Percentiles rank a stretch among this genome's conserved stretches.
Conservation (phyloP, 2,113 vertebrate genomes). For the Laterallus jamaicensis region DNA sequence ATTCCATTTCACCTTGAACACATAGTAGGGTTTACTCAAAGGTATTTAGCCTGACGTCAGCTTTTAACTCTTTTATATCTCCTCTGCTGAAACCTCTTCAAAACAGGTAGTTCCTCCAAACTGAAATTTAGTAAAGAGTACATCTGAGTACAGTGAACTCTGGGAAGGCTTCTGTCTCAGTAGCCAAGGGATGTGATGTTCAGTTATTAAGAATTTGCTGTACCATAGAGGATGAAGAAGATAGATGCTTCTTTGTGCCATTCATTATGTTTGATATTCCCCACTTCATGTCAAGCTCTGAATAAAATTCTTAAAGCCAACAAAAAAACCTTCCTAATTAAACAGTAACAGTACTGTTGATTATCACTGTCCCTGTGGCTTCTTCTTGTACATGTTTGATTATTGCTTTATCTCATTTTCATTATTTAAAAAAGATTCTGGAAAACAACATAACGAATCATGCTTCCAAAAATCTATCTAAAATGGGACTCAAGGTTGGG, state of each 20-base stretch:
- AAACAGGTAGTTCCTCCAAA: neutral
- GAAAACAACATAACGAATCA: neutral
- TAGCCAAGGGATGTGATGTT: neutral
- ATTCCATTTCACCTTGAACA: neutral
- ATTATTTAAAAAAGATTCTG: neutral
- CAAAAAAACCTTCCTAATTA: neutral
- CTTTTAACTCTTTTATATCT: neutral
- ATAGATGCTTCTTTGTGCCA: neutral
- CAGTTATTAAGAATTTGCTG: neutral
- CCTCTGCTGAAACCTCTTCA: neutral
- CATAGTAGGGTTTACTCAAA: neutral
- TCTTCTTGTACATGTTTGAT: neutral
- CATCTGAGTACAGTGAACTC: neutral
- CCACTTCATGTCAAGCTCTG: neutral
- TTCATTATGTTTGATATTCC: neutral
- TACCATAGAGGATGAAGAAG: neutral
- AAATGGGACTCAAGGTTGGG: neutral
- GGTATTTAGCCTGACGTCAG: neutral
- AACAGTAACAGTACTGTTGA: fast-evolving
- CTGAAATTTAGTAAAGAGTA: neutral
- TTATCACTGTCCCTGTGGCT: neutral
- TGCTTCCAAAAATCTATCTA: neutral
- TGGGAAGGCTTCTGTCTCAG: neutral
- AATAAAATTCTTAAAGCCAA: neutral
- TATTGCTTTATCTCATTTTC: neutral